Conservation (phyloP, 2,888 invertebrate species). For the Volucella inflata region DNA sequence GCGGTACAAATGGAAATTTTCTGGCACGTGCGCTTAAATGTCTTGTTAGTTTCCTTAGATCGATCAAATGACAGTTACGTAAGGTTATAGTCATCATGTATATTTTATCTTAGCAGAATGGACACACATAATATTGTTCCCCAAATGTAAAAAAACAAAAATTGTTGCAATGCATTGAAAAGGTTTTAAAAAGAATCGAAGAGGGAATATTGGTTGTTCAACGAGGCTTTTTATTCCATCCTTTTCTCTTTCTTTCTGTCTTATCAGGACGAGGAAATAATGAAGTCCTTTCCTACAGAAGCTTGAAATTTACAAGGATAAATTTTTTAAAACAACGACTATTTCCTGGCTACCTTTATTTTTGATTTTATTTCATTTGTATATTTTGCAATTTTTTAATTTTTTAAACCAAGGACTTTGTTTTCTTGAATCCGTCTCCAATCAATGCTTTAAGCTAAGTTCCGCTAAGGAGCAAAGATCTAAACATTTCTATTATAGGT, state of each 20-base stretch:
- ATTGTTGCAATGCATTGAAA: constrained; percentile 43
- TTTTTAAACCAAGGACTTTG: no score
- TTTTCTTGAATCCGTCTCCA: no score
- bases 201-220: constrained; percentile 75
- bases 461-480: no score
- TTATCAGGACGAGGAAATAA: constrained; percentile 43
- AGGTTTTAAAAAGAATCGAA: constrained; percentile 44
- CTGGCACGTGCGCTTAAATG: constrained; percentile 1
- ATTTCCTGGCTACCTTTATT: not conserved
- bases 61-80: constrained; percentile 51
- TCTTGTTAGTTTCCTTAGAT: constrained; percentile 19
- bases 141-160: constrained; percentile 31
- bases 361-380: no score
- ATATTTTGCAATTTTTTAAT: no score
- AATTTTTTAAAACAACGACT: constrained; percentile 18
- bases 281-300: constrained; percentile 28
- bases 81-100: constrained; percentile 63
- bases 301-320: constrained; percentile 5
- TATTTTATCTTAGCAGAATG: constrained; percentile 55
- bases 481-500: no score
- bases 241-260: constrained; percentile 73
- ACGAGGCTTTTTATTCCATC: constrained; percentile 79
- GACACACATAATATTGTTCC: constrained; percentile 55
- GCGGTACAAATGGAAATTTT: constrained; percentile 40
- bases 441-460: no score